These are phyloP conservation scores for Furnarius figulus DNA, from an alignment of 2,113 vertebrate species.

Conservation along the genomic window DNA sequence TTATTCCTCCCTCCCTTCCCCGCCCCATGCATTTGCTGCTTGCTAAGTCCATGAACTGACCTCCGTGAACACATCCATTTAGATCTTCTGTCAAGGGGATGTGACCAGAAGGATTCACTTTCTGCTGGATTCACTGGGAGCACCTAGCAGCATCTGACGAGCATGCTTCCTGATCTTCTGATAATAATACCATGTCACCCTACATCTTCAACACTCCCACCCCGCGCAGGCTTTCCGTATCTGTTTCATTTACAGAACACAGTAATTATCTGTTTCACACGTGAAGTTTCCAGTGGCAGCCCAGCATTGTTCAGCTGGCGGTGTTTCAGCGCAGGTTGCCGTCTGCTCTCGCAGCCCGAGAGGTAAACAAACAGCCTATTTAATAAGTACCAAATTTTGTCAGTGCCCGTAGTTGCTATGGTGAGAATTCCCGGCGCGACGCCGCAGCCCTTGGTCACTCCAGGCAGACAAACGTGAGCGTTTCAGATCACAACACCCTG, in stretches of 20 bases:
- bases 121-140: background rate
- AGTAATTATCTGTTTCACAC: background rate
- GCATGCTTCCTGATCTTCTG: background rate
- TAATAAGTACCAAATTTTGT: slow-evolving; percentile 46
- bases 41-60: background rate
- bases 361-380: slow-evolving; percentile 62
- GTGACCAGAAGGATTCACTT: background rate
- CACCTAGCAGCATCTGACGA: background rate
- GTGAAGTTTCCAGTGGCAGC: background rate
- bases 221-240: background rate
- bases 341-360: background rate
- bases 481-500: slow-evolving; percentile 3
- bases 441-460: slow-evolving; percentile 44
- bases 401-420: slow-evolving; percentile 65
- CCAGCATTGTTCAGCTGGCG: background rate
- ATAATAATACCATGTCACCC: background rate
- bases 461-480: background rate
- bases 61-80: background rate
- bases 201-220: background rate
- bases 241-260: background rate
- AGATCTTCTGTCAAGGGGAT: background rate
- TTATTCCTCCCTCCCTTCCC: background rate
- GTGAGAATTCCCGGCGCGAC: slow-evolving; percentile 19
- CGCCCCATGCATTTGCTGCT: rapidly evolving
- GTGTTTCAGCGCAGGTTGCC: background rate